These are phyloP conservation scores for Ctenodactylus gundi DNA, from an alignment of 2,113 vertebrate species.

Conservation along the genomic window DNA sequence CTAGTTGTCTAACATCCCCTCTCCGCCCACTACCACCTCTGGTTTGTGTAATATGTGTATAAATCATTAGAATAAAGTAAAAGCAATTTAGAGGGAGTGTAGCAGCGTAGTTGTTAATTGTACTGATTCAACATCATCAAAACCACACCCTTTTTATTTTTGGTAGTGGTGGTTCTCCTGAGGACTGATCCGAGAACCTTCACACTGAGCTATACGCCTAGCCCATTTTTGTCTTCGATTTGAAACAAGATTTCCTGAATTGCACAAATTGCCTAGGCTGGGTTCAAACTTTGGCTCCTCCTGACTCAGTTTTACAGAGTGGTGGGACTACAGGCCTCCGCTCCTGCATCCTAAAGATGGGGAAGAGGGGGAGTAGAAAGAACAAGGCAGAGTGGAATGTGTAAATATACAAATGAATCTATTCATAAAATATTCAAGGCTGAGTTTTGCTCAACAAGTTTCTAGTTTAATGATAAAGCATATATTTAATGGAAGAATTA, in stretches of 20 bases:
- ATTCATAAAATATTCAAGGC: background rate
- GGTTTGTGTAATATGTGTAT: background rate
- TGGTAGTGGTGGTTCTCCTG: no score
- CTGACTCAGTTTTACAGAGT: no score
- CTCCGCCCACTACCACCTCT: background rate
- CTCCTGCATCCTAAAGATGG: background rate
- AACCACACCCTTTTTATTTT: no score
- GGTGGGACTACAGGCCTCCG: no score
- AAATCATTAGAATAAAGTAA: background rate
- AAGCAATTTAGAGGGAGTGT: background rate
- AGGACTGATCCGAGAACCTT: no score
- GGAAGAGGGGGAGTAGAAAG: background rate
- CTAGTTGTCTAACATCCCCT: background rate
- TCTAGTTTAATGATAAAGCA: background rate
- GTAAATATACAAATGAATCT: background rate
- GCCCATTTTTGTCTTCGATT: no score
- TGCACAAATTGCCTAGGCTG: no score
- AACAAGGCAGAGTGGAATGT: background rate
- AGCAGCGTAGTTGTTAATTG: background rate
- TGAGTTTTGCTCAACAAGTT: background rate
- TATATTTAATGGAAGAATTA: slow-evolving; percentile 40
- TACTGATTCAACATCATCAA: background rate
- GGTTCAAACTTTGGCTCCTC: no score
- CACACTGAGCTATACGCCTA: no score
- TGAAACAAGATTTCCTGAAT: no score